Percentiles rank a stretch among this genome's conserved stretches.
These are phyloP conservation scores for Oenanthe melanoleuca DNA, from an alignment of 2,113 vertebrate genomes.

Conservation along the genomic window DNA sequence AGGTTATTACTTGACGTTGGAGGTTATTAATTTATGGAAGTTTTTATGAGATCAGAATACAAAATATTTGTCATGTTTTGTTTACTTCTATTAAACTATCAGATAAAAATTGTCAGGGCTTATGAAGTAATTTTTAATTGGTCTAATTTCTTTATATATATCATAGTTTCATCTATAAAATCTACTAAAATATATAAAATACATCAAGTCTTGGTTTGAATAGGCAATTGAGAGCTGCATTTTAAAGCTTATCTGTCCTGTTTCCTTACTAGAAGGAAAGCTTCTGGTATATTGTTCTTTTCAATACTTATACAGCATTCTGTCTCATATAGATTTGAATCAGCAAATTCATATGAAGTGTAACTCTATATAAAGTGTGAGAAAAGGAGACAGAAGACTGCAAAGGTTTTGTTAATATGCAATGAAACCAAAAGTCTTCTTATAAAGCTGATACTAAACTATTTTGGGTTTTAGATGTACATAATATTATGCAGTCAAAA, in stretches of 20 bases:
- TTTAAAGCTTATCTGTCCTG: neutral
- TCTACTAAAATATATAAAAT: neutral
- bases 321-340: neutral
- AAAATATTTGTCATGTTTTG: neutral
- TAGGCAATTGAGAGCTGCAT: neutral
- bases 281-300: neutral
- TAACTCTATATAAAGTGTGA: neutral
- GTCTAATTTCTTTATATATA: neutral
- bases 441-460: neutral
- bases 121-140: neutral
- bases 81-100: neutral
- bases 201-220: neutral
- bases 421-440: conserved; percentile 1
- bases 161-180: neutral
- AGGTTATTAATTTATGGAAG: neutral
- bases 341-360: neutral
- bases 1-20: neutral
- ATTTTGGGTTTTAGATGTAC: neutral
- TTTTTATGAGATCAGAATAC: neutral
- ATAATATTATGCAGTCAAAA: conserved; percentile 5
- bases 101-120: neutral
- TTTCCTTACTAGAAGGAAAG: neutral
- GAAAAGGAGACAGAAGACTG: neutral
- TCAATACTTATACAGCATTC: neutral
- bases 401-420: neutral